Conservation (phyloP, 2,888 invertebrate genomes). For the Polydesmus complanatus region DNA sequence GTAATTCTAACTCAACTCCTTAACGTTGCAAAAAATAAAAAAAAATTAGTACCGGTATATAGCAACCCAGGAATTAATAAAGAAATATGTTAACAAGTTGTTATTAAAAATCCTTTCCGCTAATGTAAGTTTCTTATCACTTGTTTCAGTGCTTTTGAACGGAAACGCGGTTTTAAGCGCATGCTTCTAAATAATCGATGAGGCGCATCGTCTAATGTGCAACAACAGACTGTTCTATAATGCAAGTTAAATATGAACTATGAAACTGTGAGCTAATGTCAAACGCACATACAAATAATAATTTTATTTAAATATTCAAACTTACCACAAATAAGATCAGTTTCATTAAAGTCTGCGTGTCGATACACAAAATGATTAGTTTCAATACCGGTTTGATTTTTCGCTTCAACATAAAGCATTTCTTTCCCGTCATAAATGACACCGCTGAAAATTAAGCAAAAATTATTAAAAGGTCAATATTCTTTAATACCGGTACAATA, state of each 20-base stretch:
- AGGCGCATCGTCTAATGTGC: background rate
- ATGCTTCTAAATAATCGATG: background rate
- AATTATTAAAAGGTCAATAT: background rate
- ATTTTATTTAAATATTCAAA: constrained; percentile 11
- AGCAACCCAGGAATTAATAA: background rate
- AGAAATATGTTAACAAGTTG: background rate
- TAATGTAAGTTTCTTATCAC: background rate
- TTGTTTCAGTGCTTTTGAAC: background rate
- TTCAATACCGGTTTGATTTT: constrained; percentile 19
- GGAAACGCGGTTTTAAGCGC: background rate
- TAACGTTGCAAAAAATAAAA: too few species aligned
- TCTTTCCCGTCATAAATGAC: constrained; percentile 62
- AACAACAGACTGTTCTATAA: background rate
- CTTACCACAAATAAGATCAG: constrained; percentile 46
- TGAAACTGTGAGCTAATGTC: background rate
- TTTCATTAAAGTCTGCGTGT: constrained; percentile 44
- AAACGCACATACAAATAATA: too few species aligned
- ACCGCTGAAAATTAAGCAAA: constrained; percentile 42
- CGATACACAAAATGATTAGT: constrained; percentile 49
- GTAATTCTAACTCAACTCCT: too few species aligned
- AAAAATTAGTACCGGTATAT: too few species aligned
- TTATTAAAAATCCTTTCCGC: background rate
- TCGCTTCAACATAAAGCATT: constrained; percentile 49
- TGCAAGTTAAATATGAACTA: background rate
- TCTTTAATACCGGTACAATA: too few species aligned